phyloP scores from a whole-genome alignment of 2,113 vertebrate species.

The Gymnocephalus cernua region DNA sequence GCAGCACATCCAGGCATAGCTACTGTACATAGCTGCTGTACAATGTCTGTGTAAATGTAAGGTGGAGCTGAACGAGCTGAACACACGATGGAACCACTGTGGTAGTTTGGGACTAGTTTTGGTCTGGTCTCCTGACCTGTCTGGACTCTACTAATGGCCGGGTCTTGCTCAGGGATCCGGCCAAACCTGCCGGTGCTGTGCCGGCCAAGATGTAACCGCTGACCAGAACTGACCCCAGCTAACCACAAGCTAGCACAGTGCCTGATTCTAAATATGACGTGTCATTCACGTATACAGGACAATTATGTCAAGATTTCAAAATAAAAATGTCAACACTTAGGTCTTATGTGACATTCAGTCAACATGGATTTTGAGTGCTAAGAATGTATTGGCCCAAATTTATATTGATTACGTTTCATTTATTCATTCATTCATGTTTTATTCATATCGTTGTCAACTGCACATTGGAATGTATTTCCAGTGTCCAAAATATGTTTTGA shows the following conservation, averaged over 20 bases:
- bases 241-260: slow-evolving; percentile 5
- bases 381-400: not conserved
- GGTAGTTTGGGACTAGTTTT: not conserved
- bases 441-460: not conserved
- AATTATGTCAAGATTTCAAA: not conserved
- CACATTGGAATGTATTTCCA: not conserved
- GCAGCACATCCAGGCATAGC: not conserved
- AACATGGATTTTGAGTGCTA: not conserved
- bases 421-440: no score
- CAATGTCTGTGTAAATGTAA: not conserved
- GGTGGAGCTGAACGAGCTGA: not conserved
- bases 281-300: not conserved
- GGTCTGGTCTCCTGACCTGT: not conserved
- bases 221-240: not conserved
- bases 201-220: no score
- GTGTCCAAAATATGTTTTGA: not conserved
- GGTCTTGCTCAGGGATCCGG: slow-evolving; percentile 39
- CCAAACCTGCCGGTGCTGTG: slow-evolving; percentile 4
- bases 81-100: not conserved
- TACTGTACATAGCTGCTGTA: not conserved
- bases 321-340: not conserved
- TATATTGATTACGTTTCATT: not conserved
- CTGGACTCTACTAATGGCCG: not conserved
- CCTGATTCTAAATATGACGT: not conserved
- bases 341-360: not conserved